Evolutionary conservation across 2,797 vertebrate species (phyloP).

Genomic region (Xiphophorus birchmanni): DNA sequence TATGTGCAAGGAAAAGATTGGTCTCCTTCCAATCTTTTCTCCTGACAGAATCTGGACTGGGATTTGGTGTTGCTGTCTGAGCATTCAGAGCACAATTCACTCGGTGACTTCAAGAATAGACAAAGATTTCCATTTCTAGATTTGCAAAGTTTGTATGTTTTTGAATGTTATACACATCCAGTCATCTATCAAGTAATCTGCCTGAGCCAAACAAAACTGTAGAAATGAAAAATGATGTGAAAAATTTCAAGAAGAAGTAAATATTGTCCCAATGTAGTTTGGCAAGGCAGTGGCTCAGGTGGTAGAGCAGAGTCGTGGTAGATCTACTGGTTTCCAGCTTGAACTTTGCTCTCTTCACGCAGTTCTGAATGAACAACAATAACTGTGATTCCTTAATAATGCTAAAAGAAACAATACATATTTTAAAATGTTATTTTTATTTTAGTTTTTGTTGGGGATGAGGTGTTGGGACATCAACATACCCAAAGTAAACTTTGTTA

Average conservation of each 20-base stretch:
- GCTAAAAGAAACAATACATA: too few species aligned
- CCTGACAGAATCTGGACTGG: conserved; percentile 25
- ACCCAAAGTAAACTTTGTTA: neutral
- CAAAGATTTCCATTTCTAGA: neutral
- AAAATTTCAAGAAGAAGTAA: neutral
- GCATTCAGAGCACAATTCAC: conserved; percentile 41
- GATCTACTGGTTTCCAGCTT: neutral
- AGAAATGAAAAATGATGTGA: neutral
- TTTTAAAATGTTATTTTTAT: too few species aligned
- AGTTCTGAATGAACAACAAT: neutral
- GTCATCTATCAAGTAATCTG: neutral
- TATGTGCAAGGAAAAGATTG: neutral
- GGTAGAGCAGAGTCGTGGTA: neutral
- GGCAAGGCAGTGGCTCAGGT: neutral
- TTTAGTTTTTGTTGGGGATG: too few species aligned
- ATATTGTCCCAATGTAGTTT: neutral
- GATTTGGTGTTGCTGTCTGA: conserved; percentile 11
- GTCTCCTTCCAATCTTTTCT: conserved; percentile 14
- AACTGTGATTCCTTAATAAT: neutral
- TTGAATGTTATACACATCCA: neutral
- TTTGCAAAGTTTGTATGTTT: neutral
- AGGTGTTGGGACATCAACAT: neutral
- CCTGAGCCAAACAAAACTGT: neutral
- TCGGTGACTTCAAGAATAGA: conserved; percentile 39
- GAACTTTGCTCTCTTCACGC: neutral